Evolutionary conservation across 1,140 invertebrate species (phyloP).

Genomic region (Penaeus vannamei): DNA sequence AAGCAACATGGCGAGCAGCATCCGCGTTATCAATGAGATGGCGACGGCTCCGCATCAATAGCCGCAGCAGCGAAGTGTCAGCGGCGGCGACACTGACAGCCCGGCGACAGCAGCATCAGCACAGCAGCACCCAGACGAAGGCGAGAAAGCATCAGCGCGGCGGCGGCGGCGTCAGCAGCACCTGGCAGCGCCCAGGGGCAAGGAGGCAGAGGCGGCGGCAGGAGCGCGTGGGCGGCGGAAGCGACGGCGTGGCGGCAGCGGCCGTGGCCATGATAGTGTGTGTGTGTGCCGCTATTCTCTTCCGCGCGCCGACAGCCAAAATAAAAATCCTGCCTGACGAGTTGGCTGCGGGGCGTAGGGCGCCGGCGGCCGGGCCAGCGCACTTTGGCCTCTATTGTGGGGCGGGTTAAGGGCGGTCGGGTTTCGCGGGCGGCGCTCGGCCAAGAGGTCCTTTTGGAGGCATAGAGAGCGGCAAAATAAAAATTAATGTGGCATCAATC

Average conservation of each 20-base stretch:
- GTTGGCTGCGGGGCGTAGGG: constrained; percentile 47
- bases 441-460: constrained; percentile 52
- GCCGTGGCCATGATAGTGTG: constrained; percentile 10
- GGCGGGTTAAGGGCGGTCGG: not conserved
- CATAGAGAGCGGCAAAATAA: constrained; percentile 59
- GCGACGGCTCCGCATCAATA: too few relatives aligned
- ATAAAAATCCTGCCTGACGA: constrained; percentile 65
- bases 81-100: too few relatives aligned
- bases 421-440: not conserved
- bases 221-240: not conserved
- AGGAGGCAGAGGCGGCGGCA: not conserved
- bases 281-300: constrained; percentile 55
- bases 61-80: too few relatives aligned
- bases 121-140: too few relatives aligned
- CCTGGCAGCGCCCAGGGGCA: not conserved
- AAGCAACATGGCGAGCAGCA: too few relatives aligned
- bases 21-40: too few relatives aligned
- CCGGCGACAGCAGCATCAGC: too few relatives aligned
- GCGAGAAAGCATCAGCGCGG: too few relatives aligned
- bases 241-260: constrained; percentile 13
- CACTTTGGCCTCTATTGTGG: constrained; percentile 33
- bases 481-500: constrained; percentile 63
- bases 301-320: constrained; percentile 57
- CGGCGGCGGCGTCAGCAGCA: too few relatives aligned
- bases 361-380: not conserved